Conservation (phyloP, 2,888 invertebrate genomes). For the Sepiola atlantica region DNA sequence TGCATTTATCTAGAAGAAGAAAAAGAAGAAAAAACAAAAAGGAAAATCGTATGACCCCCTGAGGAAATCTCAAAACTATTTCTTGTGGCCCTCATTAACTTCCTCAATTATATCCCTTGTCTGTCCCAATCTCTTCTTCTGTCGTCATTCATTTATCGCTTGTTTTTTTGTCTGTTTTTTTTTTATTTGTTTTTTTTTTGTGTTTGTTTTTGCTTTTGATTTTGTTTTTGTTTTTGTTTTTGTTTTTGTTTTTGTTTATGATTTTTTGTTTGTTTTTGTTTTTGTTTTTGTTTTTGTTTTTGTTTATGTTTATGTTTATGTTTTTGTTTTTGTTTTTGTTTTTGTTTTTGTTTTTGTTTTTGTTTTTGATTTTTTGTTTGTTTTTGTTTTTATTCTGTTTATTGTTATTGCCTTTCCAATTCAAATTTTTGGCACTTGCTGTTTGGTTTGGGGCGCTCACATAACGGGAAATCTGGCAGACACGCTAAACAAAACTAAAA, state of each 20-base stretch:
- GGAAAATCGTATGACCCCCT: background rate
- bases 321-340: too few species aligned
- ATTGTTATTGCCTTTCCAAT: background rate
- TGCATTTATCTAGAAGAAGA: background rate
- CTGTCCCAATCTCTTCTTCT: background rate
- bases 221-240: too few species aligned
- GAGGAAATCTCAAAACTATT: background rate
- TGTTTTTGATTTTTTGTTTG: too few species aligned
- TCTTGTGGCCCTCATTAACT: background rate
- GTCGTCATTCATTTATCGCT: background rate
- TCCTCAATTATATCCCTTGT: background rate
- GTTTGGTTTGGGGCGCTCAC: background rate
- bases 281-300: too few species aligned
- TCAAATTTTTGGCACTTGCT: background rate
- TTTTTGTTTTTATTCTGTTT: background rate
- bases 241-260: too few species aligned
- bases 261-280: too few species aligned
- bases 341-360: too few species aligned
- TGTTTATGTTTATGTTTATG: too few species aligned
- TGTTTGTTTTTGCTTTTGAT: too few species aligned
- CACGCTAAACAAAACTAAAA: background rate
- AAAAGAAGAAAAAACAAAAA: too few species aligned
- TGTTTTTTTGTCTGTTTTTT: background rate
- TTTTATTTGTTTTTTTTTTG: too few species aligned
- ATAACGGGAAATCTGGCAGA: background rate